phyloP scores from a whole-genome alignment of 2,113 vertebrate genomes.

The Zosterops hypoxanthus region DNA sequence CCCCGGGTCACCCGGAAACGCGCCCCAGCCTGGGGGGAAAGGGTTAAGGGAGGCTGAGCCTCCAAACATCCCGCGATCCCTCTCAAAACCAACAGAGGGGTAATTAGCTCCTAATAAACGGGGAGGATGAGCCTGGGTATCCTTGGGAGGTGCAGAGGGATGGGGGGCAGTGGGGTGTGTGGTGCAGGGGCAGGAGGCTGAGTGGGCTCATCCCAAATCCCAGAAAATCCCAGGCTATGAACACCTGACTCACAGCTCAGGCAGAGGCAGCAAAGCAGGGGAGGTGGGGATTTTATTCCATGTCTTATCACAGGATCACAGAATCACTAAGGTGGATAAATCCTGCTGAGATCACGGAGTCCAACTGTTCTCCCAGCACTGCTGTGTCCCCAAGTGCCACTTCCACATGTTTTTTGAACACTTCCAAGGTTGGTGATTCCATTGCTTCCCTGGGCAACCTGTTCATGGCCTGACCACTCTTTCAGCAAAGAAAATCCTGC shows the following conservation, averaged over 20 bases:
- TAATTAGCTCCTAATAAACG: slow-evolving; percentile 24
- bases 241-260: neutral
- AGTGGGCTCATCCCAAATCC: neutral
- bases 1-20: neutral
- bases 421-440: neutral
- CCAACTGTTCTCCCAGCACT: neutral
- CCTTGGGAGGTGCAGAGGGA: neutral
- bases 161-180: neutral
- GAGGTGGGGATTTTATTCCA: neutral
- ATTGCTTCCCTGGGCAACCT: neutral
- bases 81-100: slow-evolving; percentile 5
- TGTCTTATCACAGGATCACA: neutral
- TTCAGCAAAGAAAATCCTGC: neutral
- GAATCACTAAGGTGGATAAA: neutral
- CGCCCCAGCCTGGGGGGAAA: slow-evolving; percentile 23
- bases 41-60: slow-evolving; percentile 54
- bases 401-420: neutral
- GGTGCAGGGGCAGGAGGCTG: neutral
- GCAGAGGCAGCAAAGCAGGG: neutral
- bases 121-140: neutral
- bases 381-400: neutral
- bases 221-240: accelerated
- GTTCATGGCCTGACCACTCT: neutral
- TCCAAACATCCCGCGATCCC: neutral
- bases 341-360: accelerated